Evolutionary conservation across 2,113 vertebrate species (phyloP).

Genomic region (Pygoscelis adeliae): DNA sequence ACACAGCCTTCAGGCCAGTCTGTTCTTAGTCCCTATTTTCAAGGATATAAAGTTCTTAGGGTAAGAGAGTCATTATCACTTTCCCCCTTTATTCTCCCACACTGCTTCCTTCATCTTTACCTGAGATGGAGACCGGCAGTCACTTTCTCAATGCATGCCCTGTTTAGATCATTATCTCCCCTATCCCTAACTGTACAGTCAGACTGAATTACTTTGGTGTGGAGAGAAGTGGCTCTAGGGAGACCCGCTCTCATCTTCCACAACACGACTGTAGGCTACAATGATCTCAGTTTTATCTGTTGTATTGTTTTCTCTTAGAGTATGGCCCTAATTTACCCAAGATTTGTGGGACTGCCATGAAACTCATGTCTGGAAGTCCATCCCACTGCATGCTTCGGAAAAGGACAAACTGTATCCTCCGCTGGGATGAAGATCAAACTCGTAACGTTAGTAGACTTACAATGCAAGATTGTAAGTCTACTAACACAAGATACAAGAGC

Average conservation of each 20-base stretch:
- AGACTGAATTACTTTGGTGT: background rate
- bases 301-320: no score
- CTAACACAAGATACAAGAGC: no score
- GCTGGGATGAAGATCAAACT: background rate
- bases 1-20: background rate
- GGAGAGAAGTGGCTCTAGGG: background rate
- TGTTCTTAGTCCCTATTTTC: background rate
- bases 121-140: background rate
- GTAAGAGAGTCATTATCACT: background rate
- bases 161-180: background rate
- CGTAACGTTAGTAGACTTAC: background rate
- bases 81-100: background rate
- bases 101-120: background rate
- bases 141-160: background rate
- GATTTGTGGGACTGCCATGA: background rate
- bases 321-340: no score
- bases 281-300: background rate
- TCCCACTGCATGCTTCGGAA: background rate
- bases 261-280: background rate
- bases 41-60: background rate
- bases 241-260: background rate
- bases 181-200: background rate
- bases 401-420: background rate
- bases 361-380: background rate
- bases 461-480: no score